Conservation (phyloP, 2,888 invertebrate species). For the Pelosia muscerda region DNA sequence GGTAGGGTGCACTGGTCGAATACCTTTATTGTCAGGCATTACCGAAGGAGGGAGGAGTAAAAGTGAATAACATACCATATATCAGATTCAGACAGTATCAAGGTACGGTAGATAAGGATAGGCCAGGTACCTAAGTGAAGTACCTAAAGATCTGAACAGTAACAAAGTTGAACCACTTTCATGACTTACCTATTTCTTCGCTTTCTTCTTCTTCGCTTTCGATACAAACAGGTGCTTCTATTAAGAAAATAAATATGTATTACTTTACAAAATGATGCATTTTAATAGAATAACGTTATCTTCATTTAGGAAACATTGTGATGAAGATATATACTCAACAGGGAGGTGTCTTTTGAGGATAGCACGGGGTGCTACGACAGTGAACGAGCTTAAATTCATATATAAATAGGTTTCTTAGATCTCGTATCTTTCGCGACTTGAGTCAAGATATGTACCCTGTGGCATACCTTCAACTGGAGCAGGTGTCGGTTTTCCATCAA, state of each 20-base stretch:
- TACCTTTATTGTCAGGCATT: no score
- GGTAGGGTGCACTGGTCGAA: no score
- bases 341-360: no score
- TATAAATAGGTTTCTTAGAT: no score
- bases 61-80: no score
- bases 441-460: no score
- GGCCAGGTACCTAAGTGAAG: not conserved
- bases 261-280: not conserved
- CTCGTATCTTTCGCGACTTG: no score
- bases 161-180: not conserved
- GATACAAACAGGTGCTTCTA: not conserved
- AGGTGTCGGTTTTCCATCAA: constrained; percentile 3
- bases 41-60: no score
- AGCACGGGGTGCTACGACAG: no score
- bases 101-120: not conserved
- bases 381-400: no score
- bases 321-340: no score
- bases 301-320: not conserved
- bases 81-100: no score
- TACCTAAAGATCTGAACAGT: not conserved
- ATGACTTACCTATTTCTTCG: constrained; percentile 14
- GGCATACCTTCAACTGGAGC: constrained; percentile 11
- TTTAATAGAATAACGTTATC: not conserved
- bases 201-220: not conserved
- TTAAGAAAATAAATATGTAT: not conserved